Percentiles rank a stretch among this genome's conserved stretches.
These are phyloP conservation scores for Edolisoma coerulescens DNA, from an alignment of 2,113 vertebrate genomes.

Conservation along the genomic window DNA sequence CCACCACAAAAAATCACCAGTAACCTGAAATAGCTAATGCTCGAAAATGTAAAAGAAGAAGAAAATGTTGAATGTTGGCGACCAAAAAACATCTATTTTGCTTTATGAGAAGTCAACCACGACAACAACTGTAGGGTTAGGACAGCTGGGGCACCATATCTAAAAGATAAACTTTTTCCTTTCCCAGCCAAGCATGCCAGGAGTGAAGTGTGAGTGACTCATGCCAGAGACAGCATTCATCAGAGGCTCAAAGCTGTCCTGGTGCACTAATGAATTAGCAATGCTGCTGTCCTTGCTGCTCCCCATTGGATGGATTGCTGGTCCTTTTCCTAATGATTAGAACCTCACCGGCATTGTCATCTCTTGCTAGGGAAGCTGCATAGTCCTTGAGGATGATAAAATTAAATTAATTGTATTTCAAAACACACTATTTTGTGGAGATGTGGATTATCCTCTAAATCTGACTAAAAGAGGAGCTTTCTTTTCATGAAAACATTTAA, in stretches of 20 bases:
- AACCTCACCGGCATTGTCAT: background rate
- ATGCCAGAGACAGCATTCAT: background rate
- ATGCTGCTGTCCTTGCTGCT: background rate
- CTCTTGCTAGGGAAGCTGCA: background rate
- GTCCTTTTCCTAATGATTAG: background rate
- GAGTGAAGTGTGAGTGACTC: constrained; percentile 27
- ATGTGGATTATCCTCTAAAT: background rate
- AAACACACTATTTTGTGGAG: background rate
- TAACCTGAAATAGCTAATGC: constrained; percentile 29
- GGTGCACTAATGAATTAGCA: background rate
- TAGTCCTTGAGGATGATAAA: background rate
- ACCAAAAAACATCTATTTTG: background rate
- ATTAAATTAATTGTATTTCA: background rate
- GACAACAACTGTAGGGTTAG: background rate
- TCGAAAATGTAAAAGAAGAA: constrained; percentile 1
- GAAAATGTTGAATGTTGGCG: background rate
- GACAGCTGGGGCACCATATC: background rate
- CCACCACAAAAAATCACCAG: constrained; percentile 31
- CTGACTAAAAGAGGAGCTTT: background rate
- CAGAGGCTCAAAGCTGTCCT: background rate
- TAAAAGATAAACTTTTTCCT: constrained; percentile 48
- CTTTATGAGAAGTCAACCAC: background rate
- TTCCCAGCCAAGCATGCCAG: background rate
- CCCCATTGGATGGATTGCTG: background rate
- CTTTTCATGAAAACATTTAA: background rate